Conservation (phyloP, 2,797 vertebrate species). For the Thaleichthys pacificus region DNA sequence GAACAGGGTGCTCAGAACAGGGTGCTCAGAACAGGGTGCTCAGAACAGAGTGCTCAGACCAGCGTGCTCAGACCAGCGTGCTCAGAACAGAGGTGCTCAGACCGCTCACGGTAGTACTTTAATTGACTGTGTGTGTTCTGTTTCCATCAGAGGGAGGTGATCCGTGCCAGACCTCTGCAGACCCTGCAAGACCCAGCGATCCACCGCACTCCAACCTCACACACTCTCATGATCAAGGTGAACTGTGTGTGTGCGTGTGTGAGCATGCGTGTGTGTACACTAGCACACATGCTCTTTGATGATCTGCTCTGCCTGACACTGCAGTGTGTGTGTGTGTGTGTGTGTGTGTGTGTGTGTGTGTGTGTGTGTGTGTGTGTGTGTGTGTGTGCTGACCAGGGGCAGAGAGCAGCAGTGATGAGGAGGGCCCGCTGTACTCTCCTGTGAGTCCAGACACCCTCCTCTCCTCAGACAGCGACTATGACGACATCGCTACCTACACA, state of each 20-base stretch:
- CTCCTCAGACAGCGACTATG: conserved; percentile 57
- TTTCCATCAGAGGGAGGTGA: not conserved
- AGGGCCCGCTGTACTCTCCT: conserved; percentile 54
- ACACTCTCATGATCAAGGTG: not conserved
- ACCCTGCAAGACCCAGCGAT: not conserved
- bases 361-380: too few relatives aligned
- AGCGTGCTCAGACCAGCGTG: not conserved
- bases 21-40: too few relatives aligned
- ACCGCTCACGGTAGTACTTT: not conserved
- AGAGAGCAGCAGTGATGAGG: conserved; percentile 10
- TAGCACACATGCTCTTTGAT: not conserved
- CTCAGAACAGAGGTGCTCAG: not conserved
- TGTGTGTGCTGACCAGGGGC: conserved; percentile 22
- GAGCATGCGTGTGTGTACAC: too few relatives aligned
- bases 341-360: too few relatives aligned
- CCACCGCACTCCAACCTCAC: not conserved
- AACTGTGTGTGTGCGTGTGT: not conserved
- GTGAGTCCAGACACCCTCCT: conserved; percentile 52
- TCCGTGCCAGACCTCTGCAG: not conserved
- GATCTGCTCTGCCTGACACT: conserved; percentile 11
- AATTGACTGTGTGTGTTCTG: not conserved
- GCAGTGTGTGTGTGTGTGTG: not conserved
- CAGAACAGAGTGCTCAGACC: not conserved
- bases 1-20: too few relatives aligned
- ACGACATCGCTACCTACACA: conserved; percentile 42